Base-by-base conservation (phyloP, 2,797 vertebrate genomes). In the Propithecus perrieri region DNA sequence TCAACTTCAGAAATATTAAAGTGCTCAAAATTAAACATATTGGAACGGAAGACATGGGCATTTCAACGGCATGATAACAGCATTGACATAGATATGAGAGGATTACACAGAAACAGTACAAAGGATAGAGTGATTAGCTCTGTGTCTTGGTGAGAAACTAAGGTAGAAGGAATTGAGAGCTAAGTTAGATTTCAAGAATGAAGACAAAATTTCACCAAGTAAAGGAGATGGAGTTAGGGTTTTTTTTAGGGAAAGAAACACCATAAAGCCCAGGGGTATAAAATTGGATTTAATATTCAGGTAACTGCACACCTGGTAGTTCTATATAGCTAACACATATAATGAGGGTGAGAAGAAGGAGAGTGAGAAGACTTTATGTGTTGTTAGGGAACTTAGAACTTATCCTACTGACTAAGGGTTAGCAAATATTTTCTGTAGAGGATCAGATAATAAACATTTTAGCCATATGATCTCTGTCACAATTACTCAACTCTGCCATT, bases 391-490 rank as follows among this genome's bases (percentile, higher is more conserved):
- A 30, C 20, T 85, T 50, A 59, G 22, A 84, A 78, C 89, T 43
- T 53, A 71, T 43, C 43, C 57, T 18, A 30, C 0, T 89, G 43
- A 74, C 30, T 33, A 78, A 61, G 22, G 43, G 30, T n/a, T 48
- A 69, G 43, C 41, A 78, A 30, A 67, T 14, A 43, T 72, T 84
- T 84, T 80, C 84, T 87, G 8, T 33, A 67, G 48, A 67, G 20
- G 28, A 67, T 65, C n/a, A 89, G 41, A 80, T 18, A 92, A 67
- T 11, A 96, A 96, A 81, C 86, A 96, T 50, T 50, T 83, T 43
- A 89, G 65, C 61, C 38, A 61, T 26, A 85, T 20, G 28, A 71
- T 43, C n/a, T 75, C 65, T 46, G 22, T 61, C 35, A 89, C 55
- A 91, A 57, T 15, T 87, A 75, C 5, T 89, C 57, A 85, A 17